Evolutionary conservation across 2,888 invertebrate genomes (phyloP).

Genomic region (Stenchaetothrips biformis): DNA sequence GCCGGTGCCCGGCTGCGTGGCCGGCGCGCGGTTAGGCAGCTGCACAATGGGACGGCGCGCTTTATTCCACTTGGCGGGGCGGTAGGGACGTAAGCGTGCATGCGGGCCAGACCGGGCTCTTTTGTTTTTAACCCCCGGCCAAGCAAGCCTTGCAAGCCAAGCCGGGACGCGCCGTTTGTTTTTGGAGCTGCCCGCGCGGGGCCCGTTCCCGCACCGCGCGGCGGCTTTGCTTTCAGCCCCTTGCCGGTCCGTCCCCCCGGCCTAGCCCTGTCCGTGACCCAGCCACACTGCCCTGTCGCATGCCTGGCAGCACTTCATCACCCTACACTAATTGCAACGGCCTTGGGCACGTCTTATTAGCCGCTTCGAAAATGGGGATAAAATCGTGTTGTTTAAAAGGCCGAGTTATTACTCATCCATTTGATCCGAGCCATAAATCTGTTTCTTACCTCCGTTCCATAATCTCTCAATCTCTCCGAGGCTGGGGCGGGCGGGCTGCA

Average conservation of each 20-base stretch:
- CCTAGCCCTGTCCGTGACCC: too few species aligned
- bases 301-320: too few species aligned
- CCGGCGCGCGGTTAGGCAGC: background rate
- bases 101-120: background rate
- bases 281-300: too few species aligned
- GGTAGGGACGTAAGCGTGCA: too few species aligned
- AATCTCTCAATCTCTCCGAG: slow-evolving; percentile 14
- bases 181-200: too few species aligned
- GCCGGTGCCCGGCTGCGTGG: background rate
- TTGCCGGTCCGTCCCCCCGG: too few species aligned
- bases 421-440: slow-evolving; percentile 12
- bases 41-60: background rate
- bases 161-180: background rate
- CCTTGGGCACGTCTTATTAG: too few species aligned
- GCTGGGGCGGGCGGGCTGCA: background rate
- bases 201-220: too few species aligned
- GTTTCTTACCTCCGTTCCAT: slow-evolving; percentile 8
- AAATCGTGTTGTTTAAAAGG: background rate
- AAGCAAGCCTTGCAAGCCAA: background rate
- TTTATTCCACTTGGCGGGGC: background rate
- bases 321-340: too few species aligned
- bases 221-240: too few species aligned
- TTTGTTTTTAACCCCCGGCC: background rate
- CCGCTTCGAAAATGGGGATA: too few species aligned
- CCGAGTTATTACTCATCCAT: slow-evolving; percentile 19